Evolutionary conservation across 2,888 invertebrate genomes (phyloP).

Genomic region (Zeuzera pyrina): DNA sequence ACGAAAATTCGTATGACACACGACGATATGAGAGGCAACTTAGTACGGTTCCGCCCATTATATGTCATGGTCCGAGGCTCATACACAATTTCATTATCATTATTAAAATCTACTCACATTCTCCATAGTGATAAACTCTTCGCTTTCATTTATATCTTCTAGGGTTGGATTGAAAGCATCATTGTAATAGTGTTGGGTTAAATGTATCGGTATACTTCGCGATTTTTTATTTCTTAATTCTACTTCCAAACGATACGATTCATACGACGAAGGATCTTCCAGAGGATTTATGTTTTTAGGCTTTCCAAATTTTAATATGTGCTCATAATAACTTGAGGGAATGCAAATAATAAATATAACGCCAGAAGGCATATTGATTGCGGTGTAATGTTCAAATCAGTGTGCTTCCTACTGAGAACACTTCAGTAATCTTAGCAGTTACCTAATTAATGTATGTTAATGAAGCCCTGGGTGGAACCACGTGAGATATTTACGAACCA

Average conservation of each 20-base stretch:
- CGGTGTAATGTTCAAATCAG: neutral
- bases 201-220: constrained; percentile 50
- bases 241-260: constrained; percentile 42
- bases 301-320: constrained; percentile 69
- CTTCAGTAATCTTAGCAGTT: too few species aligned
- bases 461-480: constrained; percentile 23
- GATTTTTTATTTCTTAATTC: constrained; percentile 51
- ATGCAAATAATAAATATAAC: constrained; percentile 80
- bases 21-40: too few species aligned
- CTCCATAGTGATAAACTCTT: constrained; percentile 78
- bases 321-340: constrained; percentile 79
- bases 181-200: constrained; percentile 52
- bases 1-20: too few species aligned
- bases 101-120: constrained; percentile 64
- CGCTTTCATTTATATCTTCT: constrained; percentile 54
- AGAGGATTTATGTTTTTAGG: constrained; percentile 39
- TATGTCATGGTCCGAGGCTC: too few species aligned
- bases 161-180: constrained; percentile 40
- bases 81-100: too few species aligned
- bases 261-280: constrained; percentile 26
- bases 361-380: constrained; percentile 66
- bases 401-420: neutral
- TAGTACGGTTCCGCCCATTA: too few species aligned
- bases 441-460: constrained; percentile 24
- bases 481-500: neutral